phyloP scores from a whole-genome alignment of 2,888 invertebrate genomes.

The Carterocephalus palaemon region DNA sequence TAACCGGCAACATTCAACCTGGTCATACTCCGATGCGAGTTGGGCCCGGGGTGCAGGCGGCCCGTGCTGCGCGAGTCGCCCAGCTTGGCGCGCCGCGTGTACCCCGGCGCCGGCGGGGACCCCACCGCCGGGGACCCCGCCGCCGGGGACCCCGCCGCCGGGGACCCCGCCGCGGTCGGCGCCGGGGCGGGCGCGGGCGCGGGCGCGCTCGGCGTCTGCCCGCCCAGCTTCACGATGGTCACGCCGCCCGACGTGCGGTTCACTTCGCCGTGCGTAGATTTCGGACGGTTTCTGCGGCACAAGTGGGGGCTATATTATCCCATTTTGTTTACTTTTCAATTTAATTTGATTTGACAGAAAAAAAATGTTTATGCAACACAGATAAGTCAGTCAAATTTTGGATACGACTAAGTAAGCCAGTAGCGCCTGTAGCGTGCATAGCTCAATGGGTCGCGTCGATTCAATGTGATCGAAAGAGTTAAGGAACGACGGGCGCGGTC shows the following conservation, averaged over 20 bases:
- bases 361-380: too few relatives aligned
- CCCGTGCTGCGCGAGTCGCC: conserved; percentile 88
- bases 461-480: too few relatives aligned
- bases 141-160: conserved; percentile 9
- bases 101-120: conserved; percentile 65
- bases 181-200: conserved; percentile 31
- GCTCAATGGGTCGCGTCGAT: too few relatives aligned
- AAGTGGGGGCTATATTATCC: too few relatives aligned
- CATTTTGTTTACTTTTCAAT: too few relatives aligned
- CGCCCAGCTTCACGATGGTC: conserved; percentile 87
- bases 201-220: conserved; percentile 30
- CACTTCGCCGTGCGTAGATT: conserved; percentile 76
- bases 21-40: conserved; percentile 88
- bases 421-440: too few relatives aligned
- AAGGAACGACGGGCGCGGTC: too few relatives aligned
- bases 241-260: conserved; percentile 86
- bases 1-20: conserved; percentile 84
- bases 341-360: too few relatives aligned
- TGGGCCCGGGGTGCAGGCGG: conserved; percentile 83
- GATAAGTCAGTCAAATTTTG: too few relatives aligned
- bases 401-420: too few relatives aligned
- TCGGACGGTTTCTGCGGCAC: conserved; percentile 51
- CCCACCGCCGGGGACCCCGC: conserved; percentile 24
- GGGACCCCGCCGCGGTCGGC: conserved; percentile 28
- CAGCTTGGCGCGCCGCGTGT: conserved; percentile 81